Percentiles rank a stretch among this genome's conserved stretches.
Conservation (phyloP, 2,113 vertebrate species). For the Lanius ludovicianus region DNA sequence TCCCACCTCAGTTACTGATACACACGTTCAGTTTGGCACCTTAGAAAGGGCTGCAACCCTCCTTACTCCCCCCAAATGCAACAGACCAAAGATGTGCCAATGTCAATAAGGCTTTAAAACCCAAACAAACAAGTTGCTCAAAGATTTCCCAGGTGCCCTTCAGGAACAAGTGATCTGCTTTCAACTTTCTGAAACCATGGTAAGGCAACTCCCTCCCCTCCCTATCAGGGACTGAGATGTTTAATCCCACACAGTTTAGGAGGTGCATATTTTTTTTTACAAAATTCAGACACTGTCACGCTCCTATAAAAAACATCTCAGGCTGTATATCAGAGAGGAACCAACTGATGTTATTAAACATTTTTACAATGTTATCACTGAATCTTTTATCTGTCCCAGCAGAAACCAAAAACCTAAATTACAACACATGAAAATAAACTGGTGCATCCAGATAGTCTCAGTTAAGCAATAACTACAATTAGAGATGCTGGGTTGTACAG, state of each 20-base stretch:
- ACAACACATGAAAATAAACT: background rate
- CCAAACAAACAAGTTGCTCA: slow-evolving; percentile 7
- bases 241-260: background rate
- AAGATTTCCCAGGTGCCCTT: slow-evolving; percentile 23
- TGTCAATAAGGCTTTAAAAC: background rate
- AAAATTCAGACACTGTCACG: background rate
- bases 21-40: background rate
- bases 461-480: background rate
- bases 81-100: background rate
- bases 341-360: background rate
- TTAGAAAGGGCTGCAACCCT: background rate
- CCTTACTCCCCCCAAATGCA: background rate
- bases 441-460: background rate
- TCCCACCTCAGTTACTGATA: background rate
- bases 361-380: background rate
- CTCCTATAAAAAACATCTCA: background rate
- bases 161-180: background rate
- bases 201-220: background rate
- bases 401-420: background rate
- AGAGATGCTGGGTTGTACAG: background rate
- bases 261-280: background rate
- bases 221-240: background rate
- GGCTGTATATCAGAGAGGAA: background rate
- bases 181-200: background rate
- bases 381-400: background rate